A percentile compares a stretch with the other conserved stretches of the same genome.
These are phyloP conservation scores for Chanos chanos DNA, from an alignment of 2,797 vertebrate species.

Conservation along the genomic window DNA sequence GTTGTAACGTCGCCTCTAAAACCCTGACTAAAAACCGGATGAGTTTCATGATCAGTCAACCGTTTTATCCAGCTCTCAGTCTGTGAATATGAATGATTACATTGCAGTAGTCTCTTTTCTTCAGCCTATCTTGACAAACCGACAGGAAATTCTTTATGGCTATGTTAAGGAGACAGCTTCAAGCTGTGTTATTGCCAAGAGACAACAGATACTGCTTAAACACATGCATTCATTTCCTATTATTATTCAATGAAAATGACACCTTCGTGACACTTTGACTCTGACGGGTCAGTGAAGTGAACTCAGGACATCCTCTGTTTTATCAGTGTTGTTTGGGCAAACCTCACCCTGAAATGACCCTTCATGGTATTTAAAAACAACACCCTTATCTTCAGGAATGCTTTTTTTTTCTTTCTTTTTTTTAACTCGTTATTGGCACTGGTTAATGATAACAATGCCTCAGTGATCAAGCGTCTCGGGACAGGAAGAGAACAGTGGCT, in stretches of 20 bases:
- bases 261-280: neutral
- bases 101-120: constrained; percentile 10
- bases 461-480: constrained; percentile 15
- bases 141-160: neutral
- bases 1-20: too few relatives aligned
- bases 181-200: neutral
- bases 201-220: neutral
- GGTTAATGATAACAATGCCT: constrained; percentile 18
- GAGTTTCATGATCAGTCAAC: too few relatives aligned
- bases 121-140: neutral
- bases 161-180: neutral
- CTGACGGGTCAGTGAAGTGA: constrained; percentile 3
- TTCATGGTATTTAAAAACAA: constrained; percentile 1
- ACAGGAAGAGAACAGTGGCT: neutral
- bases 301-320: constrained; percentile 16
- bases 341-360: constrained; percentile 8
- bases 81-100: too few relatives aligned
- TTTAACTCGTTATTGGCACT: neutral
- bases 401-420: neutral
- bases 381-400: neutral
- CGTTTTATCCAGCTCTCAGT: too few relatives aligned
- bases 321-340: constrained; percentile 14
- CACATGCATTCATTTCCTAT: neutral
- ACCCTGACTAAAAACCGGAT: too few relatives aligned
- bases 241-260: neutral